Conservation (phyloP, 1,140 invertebrate species). For the Panagrolaimus sp. region DNA sequence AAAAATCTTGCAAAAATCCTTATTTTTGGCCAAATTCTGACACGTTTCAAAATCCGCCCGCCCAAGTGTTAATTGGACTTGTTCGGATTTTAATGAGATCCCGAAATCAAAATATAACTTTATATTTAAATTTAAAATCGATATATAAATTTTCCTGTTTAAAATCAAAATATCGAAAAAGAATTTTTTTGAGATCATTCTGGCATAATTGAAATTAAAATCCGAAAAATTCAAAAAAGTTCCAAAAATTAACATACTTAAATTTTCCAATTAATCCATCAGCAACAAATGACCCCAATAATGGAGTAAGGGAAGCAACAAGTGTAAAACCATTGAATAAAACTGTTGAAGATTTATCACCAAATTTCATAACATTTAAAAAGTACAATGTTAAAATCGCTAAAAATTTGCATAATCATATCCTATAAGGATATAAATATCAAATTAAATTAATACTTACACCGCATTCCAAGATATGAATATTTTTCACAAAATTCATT, state of each 20-base stretch:
- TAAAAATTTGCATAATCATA: too few species aligned
- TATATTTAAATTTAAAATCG: too few species aligned
- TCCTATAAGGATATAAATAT: too few species aligned
- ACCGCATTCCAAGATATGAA: slow-evolving; percentile 78
- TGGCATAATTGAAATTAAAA: neutral
- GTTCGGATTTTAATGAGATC: too few species aligned
- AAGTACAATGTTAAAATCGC: slow-evolving; percentile 73
- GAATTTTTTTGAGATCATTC: too few species aligned
- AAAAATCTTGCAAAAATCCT: too few species aligned
- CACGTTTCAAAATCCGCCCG: too few species aligned
- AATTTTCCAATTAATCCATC: slow-evolving; percentile 81
- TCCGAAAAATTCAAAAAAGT: neutral
- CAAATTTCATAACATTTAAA: slow-evolving; percentile 67
- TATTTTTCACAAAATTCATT: slow-evolving; percentile 37
- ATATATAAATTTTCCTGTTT: too few species aligned
- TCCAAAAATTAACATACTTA: slow-evolving; percentile 61
- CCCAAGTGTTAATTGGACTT: too few species aligned
- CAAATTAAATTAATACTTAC: neutral
- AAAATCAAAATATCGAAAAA: neutral
- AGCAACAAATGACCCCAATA: slow-evolving; percentile 80
- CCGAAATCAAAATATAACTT: too few species aligned
- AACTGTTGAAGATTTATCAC: slow-evolving; percentile 69
- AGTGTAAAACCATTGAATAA: slow-evolving; percentile 77
- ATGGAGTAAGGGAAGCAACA: slow-evolving; percentile 76
- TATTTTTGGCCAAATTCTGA: too few species aligned